These are phyloP conservation scores for Syrista parreyssii DNA, from an alignment of 2,888 invertebrate species.

Conservation along the genomic window DNA sequence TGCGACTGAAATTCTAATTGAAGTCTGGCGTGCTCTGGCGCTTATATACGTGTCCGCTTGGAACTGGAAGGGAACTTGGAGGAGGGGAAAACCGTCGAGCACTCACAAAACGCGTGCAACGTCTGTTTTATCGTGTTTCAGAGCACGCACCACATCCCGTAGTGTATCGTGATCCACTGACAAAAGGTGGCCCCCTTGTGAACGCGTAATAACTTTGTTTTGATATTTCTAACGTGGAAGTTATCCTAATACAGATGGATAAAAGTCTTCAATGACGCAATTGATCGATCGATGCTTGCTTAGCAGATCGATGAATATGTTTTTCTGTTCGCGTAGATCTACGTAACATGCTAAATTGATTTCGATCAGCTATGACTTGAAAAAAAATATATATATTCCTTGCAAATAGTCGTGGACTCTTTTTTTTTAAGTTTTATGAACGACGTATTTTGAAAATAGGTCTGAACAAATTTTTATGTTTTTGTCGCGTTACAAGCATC, in stretches of 20 bases:
- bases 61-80: not conserved
- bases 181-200: conserved; percentile 1
- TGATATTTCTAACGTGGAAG: not conserved
- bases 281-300: not conserved
- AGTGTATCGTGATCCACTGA: conserved; percentile 24
- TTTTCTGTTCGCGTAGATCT: not conserved
- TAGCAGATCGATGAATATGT: not conserved
- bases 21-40: not conserved
- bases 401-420: too few relatives aligned
- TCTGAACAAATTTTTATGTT: not conserved
- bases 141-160: conserved; percentile 20
- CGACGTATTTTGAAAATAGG: too few relatives aligned
- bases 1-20: not conserved
- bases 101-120: conserved; percentile 56
- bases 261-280: not conserved
- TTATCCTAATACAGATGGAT: not conserved
- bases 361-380: not conserved
- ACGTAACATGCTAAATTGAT: not conserved
- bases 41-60: conserved; percentile 1
- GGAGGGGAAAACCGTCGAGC: conserved; percentile 25
- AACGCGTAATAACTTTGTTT: not conserved
- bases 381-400: not conserved
- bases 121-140: conserved; percentile 38
- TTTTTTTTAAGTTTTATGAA: too few relatives aligned
- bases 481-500: not conserved